Evolutionary conservation across 2,797 vertebrate species (phyloP).

Genomic region (Enteromius viviparus): DNA sequence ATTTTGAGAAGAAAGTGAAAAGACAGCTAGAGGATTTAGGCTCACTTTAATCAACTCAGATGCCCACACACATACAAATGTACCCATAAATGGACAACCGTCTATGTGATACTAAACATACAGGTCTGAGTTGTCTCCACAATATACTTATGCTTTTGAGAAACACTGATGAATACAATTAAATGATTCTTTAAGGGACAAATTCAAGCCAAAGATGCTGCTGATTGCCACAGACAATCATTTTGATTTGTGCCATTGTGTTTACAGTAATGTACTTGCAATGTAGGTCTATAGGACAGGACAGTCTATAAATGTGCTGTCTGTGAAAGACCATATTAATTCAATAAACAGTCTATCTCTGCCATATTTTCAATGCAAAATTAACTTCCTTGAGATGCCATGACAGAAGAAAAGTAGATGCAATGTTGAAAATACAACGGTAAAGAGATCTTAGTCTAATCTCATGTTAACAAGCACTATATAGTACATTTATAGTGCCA

Average conservation of each 20-base stretch:
- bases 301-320: not conserved
- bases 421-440: not conserved
- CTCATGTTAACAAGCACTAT: not conserved
- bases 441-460: not conserved
- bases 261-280: not conserved
- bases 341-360: not conserved
- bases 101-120: not conserved
- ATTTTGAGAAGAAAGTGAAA: not conserved
- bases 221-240: not conserved
- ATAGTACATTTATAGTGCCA: too few species aligned
- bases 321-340: not conserved
- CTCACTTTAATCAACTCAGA: not conserved
- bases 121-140: not conserved
- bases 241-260: not conserved
- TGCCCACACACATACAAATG: slow-evolving; percentile 13
- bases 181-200: not conserved
- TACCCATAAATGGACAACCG: not conserved
- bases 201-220: not conserved
- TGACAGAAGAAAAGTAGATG: not conserved
- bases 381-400: not conserved
- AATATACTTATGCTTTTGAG: not conserved
- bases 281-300: not conserved
- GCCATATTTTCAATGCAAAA: not conserved
- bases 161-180: not conserved
- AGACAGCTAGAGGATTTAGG: not conserved